Percentiles rank a stretch among this genome's conserved stretches.
These are phyloP conservation scores for Nylanderia fulva DNA, from an alignment of 1,140 invertebrate genomes.

Conservation along the genomic window DNA sequence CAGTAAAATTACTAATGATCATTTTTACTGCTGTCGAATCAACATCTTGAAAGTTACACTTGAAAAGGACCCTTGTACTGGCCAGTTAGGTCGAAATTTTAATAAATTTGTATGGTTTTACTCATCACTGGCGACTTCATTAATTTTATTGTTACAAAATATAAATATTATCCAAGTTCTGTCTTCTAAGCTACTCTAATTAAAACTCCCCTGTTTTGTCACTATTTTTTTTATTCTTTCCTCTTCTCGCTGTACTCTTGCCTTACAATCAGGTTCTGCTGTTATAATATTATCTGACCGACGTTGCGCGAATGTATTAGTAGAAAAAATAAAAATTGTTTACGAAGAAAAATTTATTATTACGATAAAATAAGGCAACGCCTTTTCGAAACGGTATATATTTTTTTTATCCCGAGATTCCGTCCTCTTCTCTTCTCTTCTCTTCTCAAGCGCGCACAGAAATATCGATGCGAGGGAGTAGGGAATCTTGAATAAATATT, in stretches of 20 bases:
- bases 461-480: slow-evolving; percentile 1
- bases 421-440: neutral
- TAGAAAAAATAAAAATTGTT: slow-evolving; percentile 29
- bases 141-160: too few relatives aligned
- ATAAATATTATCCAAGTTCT: slow-evolving; percentile 32
- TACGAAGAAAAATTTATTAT: slow-evolving; percentile 44
- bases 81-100: too few relatives aligned
- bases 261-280: slow-evolving; percentile 48
- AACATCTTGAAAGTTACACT: too few relatives aligned
- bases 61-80: too few relatives aligned
- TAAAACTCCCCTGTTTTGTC: slow-evolving; percentile 47
- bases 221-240: slow-evolving; percentile 23
- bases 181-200: slow-evolving; percentile 32
- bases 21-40: too few relatives aligned
- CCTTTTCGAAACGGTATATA: slow-evolving; percentile 24
- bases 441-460: neutral
- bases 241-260: neutral
- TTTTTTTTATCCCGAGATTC: neutral
- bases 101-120: too few relatives aligned
- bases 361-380: slow-evolving; percentile 39
- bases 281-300: slow-evolving; percentile 42
- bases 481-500: slow-evolving; percentile 44
- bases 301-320: slow-evolving; percentile 47
- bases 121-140: too few relatives aligned
- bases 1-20: too few relatives aligned